phyloP scores from a whole-genome alignment of 2,888 invertebrate genomes.

The Folsomia candida region DNA sequence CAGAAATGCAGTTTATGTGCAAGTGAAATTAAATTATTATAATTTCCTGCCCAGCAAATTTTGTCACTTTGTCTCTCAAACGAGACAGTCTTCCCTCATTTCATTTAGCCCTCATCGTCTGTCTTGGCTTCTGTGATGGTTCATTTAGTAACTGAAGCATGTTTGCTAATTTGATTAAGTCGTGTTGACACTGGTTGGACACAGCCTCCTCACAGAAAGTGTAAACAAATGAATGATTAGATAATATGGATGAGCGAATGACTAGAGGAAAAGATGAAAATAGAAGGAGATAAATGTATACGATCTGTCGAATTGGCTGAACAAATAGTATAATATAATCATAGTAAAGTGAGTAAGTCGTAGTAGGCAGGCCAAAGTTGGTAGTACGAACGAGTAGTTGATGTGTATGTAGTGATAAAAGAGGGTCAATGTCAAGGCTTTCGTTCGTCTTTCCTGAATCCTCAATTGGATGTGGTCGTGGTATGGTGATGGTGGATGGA shows the following conservation, averaged over 20 bases:
- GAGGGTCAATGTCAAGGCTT: slow-evolving; percentile 46
- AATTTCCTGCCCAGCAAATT: too few relatives aligned
- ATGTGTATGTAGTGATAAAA: slow-evolving; percentile 29
- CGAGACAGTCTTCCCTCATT: background rate
- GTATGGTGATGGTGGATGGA: slow-evolving; percentile 13
- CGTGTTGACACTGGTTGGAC: background rate
- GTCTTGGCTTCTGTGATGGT: too few relatives aligned
- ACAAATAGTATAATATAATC: slow-evolving; percentile 15
- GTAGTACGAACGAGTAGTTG: slow-evolving; percentile 20
- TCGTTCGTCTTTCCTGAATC: slow-evolving; percentile 6
- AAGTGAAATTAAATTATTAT: too few relatives aligned
- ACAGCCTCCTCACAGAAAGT: background rate
- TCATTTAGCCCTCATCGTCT: too few relatives aligned
- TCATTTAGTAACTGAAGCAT: background rate
- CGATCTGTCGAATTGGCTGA: too few relatives aligned
- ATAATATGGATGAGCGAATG: background rate
- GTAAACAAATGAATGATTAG: slow-evolving; percentile 1
- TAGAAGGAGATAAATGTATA: background rate
- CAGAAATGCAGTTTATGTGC: too few relatives aligned
- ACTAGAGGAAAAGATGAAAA: background rate
- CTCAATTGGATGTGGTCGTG: slow-evolving; percentile 29
- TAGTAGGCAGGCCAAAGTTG: background rate
- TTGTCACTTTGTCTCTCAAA: too few relatives aligned
- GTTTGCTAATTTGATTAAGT: slow-evolving; percentile 2
- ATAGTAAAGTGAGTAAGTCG: slow-evolving; percentile 17